These are phyloP conservation scores for Halichondria panicea DNA, from an alignment of 37 sponge, comb jelly and placozoan genomes.

Conservation along the genomic window DNA sequence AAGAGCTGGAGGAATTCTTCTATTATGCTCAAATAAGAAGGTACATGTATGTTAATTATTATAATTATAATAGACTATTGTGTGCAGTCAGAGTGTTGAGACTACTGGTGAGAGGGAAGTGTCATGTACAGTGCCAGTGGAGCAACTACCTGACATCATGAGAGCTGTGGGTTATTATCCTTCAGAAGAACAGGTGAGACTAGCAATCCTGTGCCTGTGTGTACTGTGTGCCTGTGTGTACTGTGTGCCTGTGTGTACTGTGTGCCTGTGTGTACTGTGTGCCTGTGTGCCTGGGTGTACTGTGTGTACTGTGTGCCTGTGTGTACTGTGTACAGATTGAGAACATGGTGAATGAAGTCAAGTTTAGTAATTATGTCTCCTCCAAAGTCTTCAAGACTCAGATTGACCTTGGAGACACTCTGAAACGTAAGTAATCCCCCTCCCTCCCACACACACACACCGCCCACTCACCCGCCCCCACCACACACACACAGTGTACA, in stretches of 20 bases:
- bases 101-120: constrained; percentile 65
- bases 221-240: not conserved
- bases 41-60: constrained; percentile 6
- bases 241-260: not conserved
- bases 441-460: not conserved
- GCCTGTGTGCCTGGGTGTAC: not conserved
- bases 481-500: constrained; percentile 67
- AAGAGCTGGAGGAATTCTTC: constrained; percentile 95
- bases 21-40: constrained; percentile 95
- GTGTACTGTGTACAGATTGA: constrained; percentile 58
- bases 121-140: constrained; percentile 67
- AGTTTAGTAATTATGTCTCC: constrained; percentile 92
- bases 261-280: constrained; percentile 1
- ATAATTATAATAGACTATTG: too few species aligned
- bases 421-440: constrained; percentile 64
- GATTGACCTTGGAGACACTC: constrained; percentile 80
- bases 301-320: not conserved
- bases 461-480: not conserved
- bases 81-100: constrained; percentile 79
- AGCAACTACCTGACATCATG: constrained; percentile 92
- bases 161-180: constrained; percentile 97
- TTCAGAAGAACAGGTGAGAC: constrained; percentile 87
- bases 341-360: constrained; percentile 95
- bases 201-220: not conserved
- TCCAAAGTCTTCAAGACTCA: constrained; percentile 69